phyloP scores from a whole-genome alignment of 2,113 vertebrate species.

The Pheucticus melanocephalus region DNA sequence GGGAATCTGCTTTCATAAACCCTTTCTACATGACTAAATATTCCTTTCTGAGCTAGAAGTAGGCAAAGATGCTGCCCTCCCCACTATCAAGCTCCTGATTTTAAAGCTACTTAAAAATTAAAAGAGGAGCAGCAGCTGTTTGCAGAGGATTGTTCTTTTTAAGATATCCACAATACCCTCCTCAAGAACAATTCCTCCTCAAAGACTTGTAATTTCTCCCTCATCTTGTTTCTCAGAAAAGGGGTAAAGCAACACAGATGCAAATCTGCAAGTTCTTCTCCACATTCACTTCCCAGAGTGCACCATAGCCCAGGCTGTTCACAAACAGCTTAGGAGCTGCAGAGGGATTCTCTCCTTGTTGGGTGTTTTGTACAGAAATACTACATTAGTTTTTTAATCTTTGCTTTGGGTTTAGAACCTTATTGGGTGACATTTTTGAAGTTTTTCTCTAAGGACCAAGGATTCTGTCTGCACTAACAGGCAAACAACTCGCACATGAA shows the following conservation, averaged over 20 bases:
- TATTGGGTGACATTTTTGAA: neutral
- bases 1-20: constrained; percentile 59
- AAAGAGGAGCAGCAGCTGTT: neutral
- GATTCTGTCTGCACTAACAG: neutral
- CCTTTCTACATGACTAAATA: constrained; percentile 52
- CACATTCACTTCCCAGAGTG: neutral
- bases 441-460: neutral
- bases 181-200: neutral
- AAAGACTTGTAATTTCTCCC: neutral
- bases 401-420: neutral
- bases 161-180: neutral
- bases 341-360: neutral
- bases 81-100: constrained; percentile 1
- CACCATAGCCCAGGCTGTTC: neutral
- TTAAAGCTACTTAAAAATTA: constrained; percentile 35
- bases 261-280: neutral
- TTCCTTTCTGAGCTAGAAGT: neutral
- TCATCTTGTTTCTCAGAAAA: neutral
- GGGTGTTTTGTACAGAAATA: neutral
- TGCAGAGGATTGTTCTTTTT: neutral
- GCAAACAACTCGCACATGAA: neutral
- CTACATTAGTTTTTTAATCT: neutral
- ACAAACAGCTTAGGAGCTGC: neutral
- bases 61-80: neutral
- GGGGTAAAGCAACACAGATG: neutral